Evolutionary conservation across 2,113 vertebrate genomes (phyloP).

Genomic region (Bostrychus sinensis): DNA sequence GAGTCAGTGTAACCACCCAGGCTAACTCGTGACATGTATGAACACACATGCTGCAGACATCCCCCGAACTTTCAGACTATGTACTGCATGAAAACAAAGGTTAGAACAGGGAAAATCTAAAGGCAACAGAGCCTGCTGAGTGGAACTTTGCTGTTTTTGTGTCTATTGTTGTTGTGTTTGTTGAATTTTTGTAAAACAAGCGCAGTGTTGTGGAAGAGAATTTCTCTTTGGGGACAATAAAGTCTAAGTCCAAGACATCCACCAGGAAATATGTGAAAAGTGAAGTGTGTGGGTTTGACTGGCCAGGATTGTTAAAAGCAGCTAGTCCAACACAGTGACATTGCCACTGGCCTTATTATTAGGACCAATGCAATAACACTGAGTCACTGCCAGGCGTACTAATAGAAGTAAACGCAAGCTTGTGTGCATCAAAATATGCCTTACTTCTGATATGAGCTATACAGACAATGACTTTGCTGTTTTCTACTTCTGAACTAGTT

Average conservation of each 20-base stretch:
- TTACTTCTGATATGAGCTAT: not conserved
- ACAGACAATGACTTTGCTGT: not conserved
- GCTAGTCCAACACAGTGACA: not conserved
- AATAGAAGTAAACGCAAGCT: not conserved
- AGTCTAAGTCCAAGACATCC: no score
- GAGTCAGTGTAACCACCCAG: not conserved
- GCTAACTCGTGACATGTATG: not conserved
- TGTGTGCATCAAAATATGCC: not conserved
- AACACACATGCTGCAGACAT: not conserved
- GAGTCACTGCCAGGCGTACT: not conserved
- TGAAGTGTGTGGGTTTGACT: no score
- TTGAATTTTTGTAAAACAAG: no score
- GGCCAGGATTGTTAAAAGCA: not conserved
- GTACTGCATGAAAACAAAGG: conserved; percentile 3
- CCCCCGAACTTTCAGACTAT: not conserved
- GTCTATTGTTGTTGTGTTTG: no score
- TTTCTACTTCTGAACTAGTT: no score
- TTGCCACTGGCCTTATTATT: not conserved
- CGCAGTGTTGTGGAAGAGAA: no score
- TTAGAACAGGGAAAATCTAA: not conserved
- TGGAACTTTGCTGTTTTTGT: no score
- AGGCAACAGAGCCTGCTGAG: no score
- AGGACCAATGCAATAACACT: not conserved
- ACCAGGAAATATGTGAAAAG: conserved; percentile 5
- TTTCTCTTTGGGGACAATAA: no score